Base-by-base conservation (phyloP, 2,113 vertebrate genomes). In the Sterrhoptilus dennistouni region DNA sequence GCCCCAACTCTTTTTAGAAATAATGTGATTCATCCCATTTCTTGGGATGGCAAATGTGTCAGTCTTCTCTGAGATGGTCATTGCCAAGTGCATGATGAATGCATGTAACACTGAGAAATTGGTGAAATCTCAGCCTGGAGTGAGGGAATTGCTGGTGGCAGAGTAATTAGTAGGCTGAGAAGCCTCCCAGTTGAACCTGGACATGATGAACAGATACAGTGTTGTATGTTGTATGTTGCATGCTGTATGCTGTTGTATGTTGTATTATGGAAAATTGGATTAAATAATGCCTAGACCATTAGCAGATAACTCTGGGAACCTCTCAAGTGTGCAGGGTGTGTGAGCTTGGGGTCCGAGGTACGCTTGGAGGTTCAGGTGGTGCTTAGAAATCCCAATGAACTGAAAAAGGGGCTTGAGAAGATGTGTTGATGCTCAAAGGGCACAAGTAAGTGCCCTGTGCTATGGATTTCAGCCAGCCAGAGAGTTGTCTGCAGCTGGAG, bases 371-470 rank as follows among this genome's bases (percentile, higher is more conserved):
- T 76, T 35, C 60, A 49, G 40, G 49, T 45, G 33, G 16, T n/a
- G 35, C 29, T 77, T 54, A 83, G 5, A 65, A 61, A 15, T 66
- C 25, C 23, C 12, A 14, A 1, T 25, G 28, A 90, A 23, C 36
- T 44, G 45, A 9, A 15, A 47, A 83, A 54, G 8, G 25, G 28
- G 15, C 36, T 53, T 0, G 4, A 87, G 60, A 21, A 74, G 59
- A 38, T 0, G 5, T 12, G 20, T 6, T 24, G 42, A 3, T 0
- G 0, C 35, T 64, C 0, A 2, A 35, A 72, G 49, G 36, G 45
- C 28, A 13, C 15, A 12, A 22, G 33, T 9, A 7, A 20, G 15
- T 2, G 1, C 36, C 1, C 27, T 27, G 33, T 52, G 64, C 54
- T 49, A n/a, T 29, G 72, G 23, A 23, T 27, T 65, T 31, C 70